These are phyloP conservation scores for Malurus leucopterus DNA, from an alignment of 2,797 vertebrate species.

Conservation along the genomic window DNA sequence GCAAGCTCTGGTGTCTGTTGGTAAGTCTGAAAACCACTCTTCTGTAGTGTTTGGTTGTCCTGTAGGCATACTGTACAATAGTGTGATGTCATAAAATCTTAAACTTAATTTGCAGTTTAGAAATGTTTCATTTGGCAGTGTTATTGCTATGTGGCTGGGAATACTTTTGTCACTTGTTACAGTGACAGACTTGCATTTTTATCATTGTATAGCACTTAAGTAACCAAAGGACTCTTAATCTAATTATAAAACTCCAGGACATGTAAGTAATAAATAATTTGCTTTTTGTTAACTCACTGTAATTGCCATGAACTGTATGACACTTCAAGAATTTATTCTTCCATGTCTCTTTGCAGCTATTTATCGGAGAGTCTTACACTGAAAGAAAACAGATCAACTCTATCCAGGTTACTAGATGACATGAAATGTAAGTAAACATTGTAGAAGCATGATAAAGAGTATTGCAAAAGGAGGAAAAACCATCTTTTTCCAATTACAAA, in stretches of 20 bases:
- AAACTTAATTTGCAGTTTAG: not conserved
- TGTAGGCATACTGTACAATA: rapidly evolving
- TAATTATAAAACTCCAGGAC: not conserved
- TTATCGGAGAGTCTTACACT: slow-evolving; percentile 86
- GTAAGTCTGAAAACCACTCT: not conserved
- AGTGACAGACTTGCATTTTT: not conserved
- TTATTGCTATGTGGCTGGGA: rapidly evolving
- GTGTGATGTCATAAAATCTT: not conserved
- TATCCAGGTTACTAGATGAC: slow-evolving; percentile 83
- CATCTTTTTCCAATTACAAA: not conserved
- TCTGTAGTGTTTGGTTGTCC: not conserved
- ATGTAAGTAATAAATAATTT: not conserved
- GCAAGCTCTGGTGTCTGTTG: not conserved
- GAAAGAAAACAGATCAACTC: slow-evolving; percentile 79
- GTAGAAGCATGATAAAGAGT: not conserved
- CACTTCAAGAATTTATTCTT: not conserved
- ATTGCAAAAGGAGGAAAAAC: not conserved
- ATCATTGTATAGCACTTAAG: not conserved
- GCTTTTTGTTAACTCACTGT: not conserved
- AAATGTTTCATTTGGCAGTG: not conserved
- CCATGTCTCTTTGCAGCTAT: slow-evolving; percentile 75
- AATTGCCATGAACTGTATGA: not conserved
- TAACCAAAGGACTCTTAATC: not conserved
- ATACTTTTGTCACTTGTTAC: not conserved
- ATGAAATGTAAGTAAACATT: slow-evolving; percentile 88